Evolutionary conservation across 2,797 vertebrate species (phyloP), one percentile per base, ranked within the genome.

Genomic region (Meda fulgida): DNA sequence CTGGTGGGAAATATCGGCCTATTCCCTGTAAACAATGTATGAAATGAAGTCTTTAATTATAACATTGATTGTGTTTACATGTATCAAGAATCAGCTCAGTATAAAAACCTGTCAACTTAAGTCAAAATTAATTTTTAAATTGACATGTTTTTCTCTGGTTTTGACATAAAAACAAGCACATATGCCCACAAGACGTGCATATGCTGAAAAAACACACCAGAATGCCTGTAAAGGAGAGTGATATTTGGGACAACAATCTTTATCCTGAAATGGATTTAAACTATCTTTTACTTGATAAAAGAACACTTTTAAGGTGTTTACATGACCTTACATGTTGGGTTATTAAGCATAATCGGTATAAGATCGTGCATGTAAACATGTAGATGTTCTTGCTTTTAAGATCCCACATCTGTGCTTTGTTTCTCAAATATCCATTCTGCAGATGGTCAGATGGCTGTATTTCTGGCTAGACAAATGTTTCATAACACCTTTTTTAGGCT

Each of bases 381-480:
- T 29, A n/a, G 70, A 76, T 38, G 31, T 66, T 78, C 26, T 21
- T 71, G 10, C 67, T 58, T 78, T 60, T 73, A 7, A 16, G 67
- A 58, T 81, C 19, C 14, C 76, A 46, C 83, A 63, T 63, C 38
- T 71, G 51, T 72, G 36, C 76, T 65, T 65, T 72, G 26, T 72
- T 80, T 72, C 69, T 72, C 67, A 40, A 65, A 51, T 16, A 21
- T 83, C 81, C 58, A 1, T 38, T 1, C 66, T 4, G 3, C 67
- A 80, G 67, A 80, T 80, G 77, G 67, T 73, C 55, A 72, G 34
- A 70, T 72, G 78, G 72, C 63, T 43, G 38, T 66, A 75, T 84
- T 87, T 51, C 76, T 76, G 73, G 70, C 38, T 60, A 63, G 66
- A 84, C 34, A 83, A 80, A 26, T 63, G 75, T 75, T 87, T 80